These are phyloP conservation scores for Drosophila asahinai DNA, from an alignment of 1,140 invertebrate species.

Conservation along the genomic window DNA sequence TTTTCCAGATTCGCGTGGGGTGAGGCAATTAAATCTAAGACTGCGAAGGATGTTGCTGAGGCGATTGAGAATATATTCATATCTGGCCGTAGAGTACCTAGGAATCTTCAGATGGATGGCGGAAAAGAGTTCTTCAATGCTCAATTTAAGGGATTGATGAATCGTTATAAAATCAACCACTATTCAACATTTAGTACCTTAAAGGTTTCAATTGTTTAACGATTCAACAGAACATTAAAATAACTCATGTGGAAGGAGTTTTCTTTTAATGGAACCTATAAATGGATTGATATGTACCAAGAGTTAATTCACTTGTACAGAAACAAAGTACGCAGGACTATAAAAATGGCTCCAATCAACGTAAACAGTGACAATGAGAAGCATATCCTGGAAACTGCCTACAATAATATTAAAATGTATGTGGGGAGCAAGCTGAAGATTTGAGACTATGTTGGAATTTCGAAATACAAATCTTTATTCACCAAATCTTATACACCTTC, in stretches of 20 bases:
- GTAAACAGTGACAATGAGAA: too few relatives aligned
- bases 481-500: too few relatives aligned
- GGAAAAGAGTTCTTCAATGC: neutral
- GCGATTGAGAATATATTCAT: neutral
- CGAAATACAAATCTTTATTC: too few relatives aligned
- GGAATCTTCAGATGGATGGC: neutral
- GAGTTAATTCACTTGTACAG: neutral
- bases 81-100: neutral
- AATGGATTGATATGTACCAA: neutral
- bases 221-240: constrained; percentile 2
- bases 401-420: too few relatives aligned
- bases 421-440: too few relatives aligned
- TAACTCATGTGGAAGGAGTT: neutral
- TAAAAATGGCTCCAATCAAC: too few relatives aligned
- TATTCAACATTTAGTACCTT: neutral
- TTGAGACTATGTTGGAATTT: too few relatives aligned
- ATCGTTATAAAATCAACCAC: neutral
- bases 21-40: too few relatives aligned
- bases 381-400: too few relatives aligned
- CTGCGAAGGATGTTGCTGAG: neutral
- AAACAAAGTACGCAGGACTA: too few relatives aligned
- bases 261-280: neutral
- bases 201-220: neutral
- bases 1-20: too few relatives aligned
- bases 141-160: neutral